Conservation (phyloP, 1,140 invertebrate genomes). For the Lepidurus arcticus region DNA sequence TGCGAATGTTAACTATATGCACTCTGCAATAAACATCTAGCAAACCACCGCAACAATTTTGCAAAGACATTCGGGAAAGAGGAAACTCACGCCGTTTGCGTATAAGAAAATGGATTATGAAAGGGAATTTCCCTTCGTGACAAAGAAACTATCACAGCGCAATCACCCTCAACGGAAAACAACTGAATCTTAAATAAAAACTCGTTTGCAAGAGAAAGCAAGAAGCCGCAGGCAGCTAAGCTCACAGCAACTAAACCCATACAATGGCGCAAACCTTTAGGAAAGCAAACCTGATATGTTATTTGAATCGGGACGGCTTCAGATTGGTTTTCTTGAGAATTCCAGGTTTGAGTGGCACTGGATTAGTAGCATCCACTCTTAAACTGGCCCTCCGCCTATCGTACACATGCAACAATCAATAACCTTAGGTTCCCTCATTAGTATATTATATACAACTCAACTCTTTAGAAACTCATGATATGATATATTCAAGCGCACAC, state of each 20-base stretch:
- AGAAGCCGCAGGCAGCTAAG: not conserved
- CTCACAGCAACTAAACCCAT: not conserved
- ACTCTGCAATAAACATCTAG: too few relatives aligned
- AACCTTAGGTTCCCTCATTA: not conserved
- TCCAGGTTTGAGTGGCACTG: not conserved
- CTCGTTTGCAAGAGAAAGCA: not conserved
- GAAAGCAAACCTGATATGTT: not conserved
- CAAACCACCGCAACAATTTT: too few relatives aligned
- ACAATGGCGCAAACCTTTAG: not conserved
- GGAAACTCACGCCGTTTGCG: too few relatives aligned
- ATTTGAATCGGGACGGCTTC: not conserved
- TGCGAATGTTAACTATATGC: too few relatives aligned
- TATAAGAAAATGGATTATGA: too few relatives aligned
- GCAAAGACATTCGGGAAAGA: too few relatives aligned
- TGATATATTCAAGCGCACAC: not conserved
- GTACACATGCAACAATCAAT: not conserved
- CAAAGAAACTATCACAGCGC: too few relatives aligned
- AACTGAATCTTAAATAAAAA: too few relatives aligned
- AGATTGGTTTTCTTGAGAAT: not conserved
- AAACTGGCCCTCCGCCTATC: not conserved
- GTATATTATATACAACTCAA: not conserved
- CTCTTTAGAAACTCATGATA: not conserved
- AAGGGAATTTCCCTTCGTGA: too few relatives aligned
- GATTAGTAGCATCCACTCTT: not conserved
- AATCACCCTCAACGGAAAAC: too few relatives aligned